Evolutionary conservation across 2,888 invertebrate genomes (phyloP), one percentile per base, ranked within the genome.

Genomic region (Disparrhopalites patrizii): DNA sequence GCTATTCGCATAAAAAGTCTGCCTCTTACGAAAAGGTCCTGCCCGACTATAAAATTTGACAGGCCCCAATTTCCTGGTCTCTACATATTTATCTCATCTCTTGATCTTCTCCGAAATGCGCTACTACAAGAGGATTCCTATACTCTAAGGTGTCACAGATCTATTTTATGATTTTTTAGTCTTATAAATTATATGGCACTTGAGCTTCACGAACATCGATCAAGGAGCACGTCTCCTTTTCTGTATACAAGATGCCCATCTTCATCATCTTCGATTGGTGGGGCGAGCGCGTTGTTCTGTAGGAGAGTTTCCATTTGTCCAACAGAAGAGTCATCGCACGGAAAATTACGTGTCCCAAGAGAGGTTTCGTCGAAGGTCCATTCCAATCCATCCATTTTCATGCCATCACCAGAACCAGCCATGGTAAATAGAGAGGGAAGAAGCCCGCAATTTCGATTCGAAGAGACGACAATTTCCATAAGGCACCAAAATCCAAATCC

Each of bases 241-340:
- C 91, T 91, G 90, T 98, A 99, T 84, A 99, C 90, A 85, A 99
- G 93, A 85, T 99, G 98, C 84, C 99, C 99, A 84, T 99, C 98
- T 85, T 91, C 91, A 86, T 99, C 98, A 86, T 99, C 96, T 87
- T 94, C 93, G 84, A 97, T 90, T 83, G 92, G 90, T 82, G 93
- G 91, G 81, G 89, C 88, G 81, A 88, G 15, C 15, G 43, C n/a
- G n/a, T n/a, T 43, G 43, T 43, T 43, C 43, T 43, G 43, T 43
- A 10, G n/a, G 85, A 82, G 89, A 88, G 85, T 87, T 88, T 89
- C 90, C 87, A 84, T 31, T 20, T 61, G 43, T 61, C 60, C 50
- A 61, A 38, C 38, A 57, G 25, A 25, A 57, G 81, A 43, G 43
- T 10, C n/a, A n/a, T n/a, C n/a, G n/a, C n/a, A n/a, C n/a, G n/a